Evolutionary conservation across 2,113 vertebrate genomes (phyloP).

Genomic region (Grus americana): DNA sequence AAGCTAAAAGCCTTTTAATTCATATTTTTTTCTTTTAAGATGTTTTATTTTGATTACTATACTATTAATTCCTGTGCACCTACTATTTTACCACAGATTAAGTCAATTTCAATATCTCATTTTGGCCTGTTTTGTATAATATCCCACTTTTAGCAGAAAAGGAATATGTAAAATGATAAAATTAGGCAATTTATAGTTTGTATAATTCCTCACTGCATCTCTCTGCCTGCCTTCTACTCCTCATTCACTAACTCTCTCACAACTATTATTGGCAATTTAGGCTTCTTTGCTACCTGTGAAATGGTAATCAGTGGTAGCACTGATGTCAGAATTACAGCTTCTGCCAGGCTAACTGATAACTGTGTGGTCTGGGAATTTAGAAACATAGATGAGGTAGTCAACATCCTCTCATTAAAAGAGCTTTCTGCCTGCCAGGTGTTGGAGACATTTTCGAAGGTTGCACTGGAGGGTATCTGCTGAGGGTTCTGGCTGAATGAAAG

Average conservation of each 20-base stretch:
- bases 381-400: background rate
- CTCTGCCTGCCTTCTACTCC: background rate
- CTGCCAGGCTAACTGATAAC: background rate
- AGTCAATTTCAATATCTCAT: constrained; percentile 6
- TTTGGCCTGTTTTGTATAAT: constrained; percentile 32
- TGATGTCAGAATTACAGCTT: constrained; percentile 14
- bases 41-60: constrained; percentile 47
- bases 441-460: background rate
- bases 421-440: background rate
- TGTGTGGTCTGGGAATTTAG: background rate
- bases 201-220: background rate
- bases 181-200: constrained; percentile 7
- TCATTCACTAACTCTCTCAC: background rate
- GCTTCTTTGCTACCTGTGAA: constrained; percentile 14
- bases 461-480: background rate
- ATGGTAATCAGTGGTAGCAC: constrained; percentile 7
- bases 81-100: constrained; percentile 46
- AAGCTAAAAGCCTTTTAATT: constrained; percentile 56
- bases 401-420: background rate
- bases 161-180: constrained; percentile 5
- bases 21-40: constrained; percentile 27
- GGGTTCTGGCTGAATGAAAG: background rate
- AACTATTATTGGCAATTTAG: constrained; percentile 36
- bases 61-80: constrained; percentile 47
- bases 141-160: constrained; percentile 4